phyloP scores from a whole-genome alignment of 2,797 vertebrate genomes.

The Enoplosus armatus region DNA sequence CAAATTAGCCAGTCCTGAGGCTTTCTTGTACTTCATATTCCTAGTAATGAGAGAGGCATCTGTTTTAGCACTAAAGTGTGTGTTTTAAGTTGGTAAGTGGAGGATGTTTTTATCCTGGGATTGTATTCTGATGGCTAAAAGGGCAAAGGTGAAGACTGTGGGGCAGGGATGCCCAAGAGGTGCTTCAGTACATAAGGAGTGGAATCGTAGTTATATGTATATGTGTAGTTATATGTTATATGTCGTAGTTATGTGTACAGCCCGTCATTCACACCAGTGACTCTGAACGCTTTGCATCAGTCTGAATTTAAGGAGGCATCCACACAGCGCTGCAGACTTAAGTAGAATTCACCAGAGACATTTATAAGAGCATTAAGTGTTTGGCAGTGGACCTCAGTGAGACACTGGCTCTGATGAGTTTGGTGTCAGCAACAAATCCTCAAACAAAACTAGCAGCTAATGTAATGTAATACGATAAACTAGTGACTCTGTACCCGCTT shows the following conservation, averaged over 20 bases:
- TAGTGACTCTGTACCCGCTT: conserved; percentile 6
- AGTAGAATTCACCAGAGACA: conserved; percentile 15
- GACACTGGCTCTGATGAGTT: conserved; percentile 11
- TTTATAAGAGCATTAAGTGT: conserved; percentile 45
- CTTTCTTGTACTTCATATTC: background rate
- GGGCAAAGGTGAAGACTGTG: background rate
- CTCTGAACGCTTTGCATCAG: conserved; percentile 12
- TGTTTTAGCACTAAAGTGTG: background rate
- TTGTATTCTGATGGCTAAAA: background rate
- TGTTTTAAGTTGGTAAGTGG: background rate
- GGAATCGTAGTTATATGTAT: background rate
- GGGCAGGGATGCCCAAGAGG: conserved; percentile 4
- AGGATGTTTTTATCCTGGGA: background rate
- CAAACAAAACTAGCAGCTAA: conserved; percentile 45
- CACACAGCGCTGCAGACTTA: conserved; percentile 13
- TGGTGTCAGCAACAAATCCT: conserved; percentile 42
- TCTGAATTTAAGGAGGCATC: conserved; percentile 2
- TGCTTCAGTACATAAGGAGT: background rate
- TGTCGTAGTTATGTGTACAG: too few species aligned
- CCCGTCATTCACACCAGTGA: background rate
- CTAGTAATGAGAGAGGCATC: background rate
- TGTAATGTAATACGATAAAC: conserved; percentile 46
- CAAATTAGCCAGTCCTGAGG: background rate
- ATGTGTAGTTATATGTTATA: too few species aligned
- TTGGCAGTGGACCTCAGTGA: conserved; percentile 21